These are phyloP conservation scores for Zoanthus sansibaricus DNA, from an alignment of 92 coral and sea anemone species.

Conservation along the genomic window DNA sequence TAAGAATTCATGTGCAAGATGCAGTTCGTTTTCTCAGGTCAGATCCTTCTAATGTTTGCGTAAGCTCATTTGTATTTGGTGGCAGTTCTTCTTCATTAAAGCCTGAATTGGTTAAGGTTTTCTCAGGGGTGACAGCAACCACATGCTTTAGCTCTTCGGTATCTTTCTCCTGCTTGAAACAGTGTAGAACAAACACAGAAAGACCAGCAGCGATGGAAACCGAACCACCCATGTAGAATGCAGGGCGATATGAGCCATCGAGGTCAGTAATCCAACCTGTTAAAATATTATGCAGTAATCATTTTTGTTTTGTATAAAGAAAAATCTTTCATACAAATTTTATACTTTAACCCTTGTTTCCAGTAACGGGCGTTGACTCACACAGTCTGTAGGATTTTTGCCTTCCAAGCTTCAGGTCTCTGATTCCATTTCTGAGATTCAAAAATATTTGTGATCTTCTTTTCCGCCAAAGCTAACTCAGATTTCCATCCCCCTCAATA, in stretches of 20 bases:
- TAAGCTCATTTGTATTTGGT: neutral
- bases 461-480: no score
- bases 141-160: neutral
- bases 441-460: no score
- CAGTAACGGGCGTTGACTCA: no score
- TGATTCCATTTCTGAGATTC: no score
- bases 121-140: neutral
- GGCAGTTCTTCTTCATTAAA: neutral
- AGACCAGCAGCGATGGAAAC: neutral
- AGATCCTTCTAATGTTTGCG: neutral
- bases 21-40: conserved; percentile 2
- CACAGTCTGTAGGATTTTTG: no score
- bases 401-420: no score
- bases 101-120: neutral
- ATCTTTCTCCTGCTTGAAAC: neutral
- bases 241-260: neutral
- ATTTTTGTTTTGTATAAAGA: no score
- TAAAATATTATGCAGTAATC: neutral
- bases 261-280: conserved; percentile 33
- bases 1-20: neutral
- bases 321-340: no score
- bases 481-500: no score
- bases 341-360: no score
- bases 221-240: conserved; percentile 8
- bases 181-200: conserved; percentile 1